Evolutionary conservation across 2,113 vertebrate genomes (phyloP).

Genomic region (Pelmatolapia mariae): DNA sequence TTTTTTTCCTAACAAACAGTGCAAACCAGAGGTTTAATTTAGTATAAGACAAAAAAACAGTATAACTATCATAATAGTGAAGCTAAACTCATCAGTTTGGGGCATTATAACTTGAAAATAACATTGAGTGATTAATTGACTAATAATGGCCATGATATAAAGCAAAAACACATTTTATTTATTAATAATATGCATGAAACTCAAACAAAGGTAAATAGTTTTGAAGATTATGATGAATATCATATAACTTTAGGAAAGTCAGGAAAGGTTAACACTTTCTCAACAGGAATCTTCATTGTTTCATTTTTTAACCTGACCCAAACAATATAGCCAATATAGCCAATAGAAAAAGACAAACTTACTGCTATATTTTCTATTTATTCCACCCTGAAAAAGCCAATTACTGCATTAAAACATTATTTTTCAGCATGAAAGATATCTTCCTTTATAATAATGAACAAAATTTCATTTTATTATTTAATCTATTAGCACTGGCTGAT

Average conservation of each 20-base stretch:
- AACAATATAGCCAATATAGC: neutral
- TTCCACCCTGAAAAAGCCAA: neutral
- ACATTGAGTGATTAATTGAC: neutral
- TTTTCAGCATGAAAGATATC: neutral
- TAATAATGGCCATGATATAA: neutral
- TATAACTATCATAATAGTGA: neutral
- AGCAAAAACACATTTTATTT: neutral
- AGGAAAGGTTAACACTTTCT: neutral
- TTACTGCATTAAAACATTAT: neutral
- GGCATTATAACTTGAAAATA: neutral
- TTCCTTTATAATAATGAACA: constrained; percentile 4
- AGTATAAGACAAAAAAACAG: neutral
- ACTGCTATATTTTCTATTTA: neutral
- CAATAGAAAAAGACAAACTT: neutral
- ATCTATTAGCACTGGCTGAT: constrained; percentile 84
- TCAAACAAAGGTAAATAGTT: neutral
- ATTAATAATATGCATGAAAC: neutral
- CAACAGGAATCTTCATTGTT: neutral
- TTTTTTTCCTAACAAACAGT: neutral
- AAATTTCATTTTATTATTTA: constrained; percentile 74
- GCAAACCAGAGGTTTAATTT: neutral
- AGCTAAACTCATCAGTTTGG: neutral
- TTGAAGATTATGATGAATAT: neutral
- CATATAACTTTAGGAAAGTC: neutral
- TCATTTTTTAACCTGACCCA: neutral